A percentile compares a stretch with the other conserved stretches of the same genome.
Conservation (phyloP, 2,113 vertebrate species). For the Podarcis cretensis region DNA sequence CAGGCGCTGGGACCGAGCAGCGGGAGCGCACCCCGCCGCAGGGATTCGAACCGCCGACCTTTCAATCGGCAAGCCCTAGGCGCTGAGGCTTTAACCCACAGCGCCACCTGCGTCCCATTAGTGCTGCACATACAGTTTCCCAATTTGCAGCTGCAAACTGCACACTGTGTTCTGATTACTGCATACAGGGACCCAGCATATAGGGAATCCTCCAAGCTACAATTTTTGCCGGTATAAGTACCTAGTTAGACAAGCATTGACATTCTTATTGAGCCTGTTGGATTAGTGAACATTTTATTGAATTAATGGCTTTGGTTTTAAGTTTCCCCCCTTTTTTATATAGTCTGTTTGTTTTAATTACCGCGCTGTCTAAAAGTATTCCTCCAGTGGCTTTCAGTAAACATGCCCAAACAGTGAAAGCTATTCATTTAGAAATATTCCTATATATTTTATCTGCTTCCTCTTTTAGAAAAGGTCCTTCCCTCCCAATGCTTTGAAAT, state of each 20-base stretch:
- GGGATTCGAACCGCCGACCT: too few relatives aligned
- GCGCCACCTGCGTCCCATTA: too few relatives aligned
- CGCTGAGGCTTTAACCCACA: too few relatives aligned
- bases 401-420: background rate
- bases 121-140: background rate
- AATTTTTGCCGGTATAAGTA: background rate
- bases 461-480: background rate
- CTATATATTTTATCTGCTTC: background rate
- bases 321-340: background rate
- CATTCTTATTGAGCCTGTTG: background rate
- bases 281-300: background rate
- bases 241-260: background rate
- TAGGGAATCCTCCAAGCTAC: background rate
- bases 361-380: background rate
- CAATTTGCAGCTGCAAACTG: background rate
- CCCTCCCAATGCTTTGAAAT: background rate
- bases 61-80: too few relatives aligned
- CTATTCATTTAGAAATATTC: background rate
- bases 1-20: too few relatives aligned
- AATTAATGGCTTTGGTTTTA: background rate
- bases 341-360: background rate
- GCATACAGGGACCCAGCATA: background rate
- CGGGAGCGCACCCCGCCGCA: too few relatives aligned
- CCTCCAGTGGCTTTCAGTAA: background rate
- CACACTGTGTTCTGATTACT: background rate